phyloP scores from a whole-genome alignment of 2,113 vertebrate genomes.

The Dissostichus mawsoni region DNA sequence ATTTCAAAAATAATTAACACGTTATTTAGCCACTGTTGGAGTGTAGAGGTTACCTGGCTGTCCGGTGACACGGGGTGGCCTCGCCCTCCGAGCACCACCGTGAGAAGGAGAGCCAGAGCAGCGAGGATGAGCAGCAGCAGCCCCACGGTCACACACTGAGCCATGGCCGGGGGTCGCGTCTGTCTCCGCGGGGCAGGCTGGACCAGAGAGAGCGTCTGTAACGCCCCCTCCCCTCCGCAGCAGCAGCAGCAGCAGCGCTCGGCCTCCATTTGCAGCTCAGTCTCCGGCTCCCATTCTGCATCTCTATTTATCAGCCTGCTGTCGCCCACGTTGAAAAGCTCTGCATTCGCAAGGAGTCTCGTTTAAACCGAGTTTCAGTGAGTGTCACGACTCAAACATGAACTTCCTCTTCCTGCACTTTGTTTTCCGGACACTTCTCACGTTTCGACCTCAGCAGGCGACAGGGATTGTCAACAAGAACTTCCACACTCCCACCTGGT shows the following conservation, averaged over 20 bases:
- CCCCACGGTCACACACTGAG: rapidly evolving
- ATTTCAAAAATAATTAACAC: background rate
- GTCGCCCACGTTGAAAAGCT: constrained; percentile 60
- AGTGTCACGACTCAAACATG: background rate
- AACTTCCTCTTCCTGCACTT: constrained; percentile 39
- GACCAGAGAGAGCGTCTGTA: background rate
- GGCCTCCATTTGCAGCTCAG: constrained; percentile 14
- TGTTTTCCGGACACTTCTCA: background rate
- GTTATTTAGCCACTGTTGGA: background rate
- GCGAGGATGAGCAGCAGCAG: background rate
- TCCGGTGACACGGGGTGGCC: rapidly evolving
- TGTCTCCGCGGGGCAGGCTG: background rate
- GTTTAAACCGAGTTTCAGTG: background rate
- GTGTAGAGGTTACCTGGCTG: constrained; percentile 15
- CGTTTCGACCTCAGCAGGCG: background rate
- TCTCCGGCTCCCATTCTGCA: background rate
- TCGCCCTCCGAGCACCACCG: background rate
- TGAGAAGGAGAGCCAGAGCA: background rate
- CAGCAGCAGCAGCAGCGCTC: background rate
- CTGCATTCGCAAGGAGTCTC: background rate
- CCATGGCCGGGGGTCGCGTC: rapidly evolving
- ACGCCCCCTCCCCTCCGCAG: background rate
- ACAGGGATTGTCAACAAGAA: background rate
- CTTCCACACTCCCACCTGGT: background rate
- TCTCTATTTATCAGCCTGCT: constrained; percentile 40